A percentile compares a stretch with the other conserved stretches of the same genome.
Conservation (phyloP, 2,888 invertebrate species). For the Cephus rjabovi region DNA sequence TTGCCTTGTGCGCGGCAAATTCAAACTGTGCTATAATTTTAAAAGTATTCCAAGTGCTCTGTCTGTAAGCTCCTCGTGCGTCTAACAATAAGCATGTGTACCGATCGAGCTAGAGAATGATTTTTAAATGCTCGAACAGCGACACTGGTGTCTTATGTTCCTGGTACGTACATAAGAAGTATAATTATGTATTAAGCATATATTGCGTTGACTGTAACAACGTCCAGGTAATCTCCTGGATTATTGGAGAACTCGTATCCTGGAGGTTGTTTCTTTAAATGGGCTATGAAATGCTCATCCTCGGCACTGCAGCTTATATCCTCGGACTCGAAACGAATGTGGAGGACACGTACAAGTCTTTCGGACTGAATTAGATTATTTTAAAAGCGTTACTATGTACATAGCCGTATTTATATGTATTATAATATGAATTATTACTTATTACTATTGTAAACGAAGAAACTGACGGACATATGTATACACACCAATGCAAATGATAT, state of each 20-base stretch:
- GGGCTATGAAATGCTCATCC: background rate
- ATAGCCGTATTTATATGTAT: constrained; percentile 33
- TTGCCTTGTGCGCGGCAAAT: background rate
- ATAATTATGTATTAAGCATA: background rate
- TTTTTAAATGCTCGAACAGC: background rate
- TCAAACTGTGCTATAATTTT: background rate
- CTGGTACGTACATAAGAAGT: background rate
- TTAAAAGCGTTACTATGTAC: constrained; percentile 27
- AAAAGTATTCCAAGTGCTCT: background rate
- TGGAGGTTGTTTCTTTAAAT: background rate
- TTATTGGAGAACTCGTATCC: background rate
- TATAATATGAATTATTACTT: constrained; percentile 21
- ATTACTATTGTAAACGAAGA: constrained; percentile 2
- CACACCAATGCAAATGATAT: background rate
- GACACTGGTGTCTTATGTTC: background rate
- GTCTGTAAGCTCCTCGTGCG: background rate
- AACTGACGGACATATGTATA: background rate
- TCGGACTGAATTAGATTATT: constrained; percentile 13
- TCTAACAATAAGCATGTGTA: background rate
- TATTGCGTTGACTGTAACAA: background rate
- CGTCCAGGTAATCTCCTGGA: background rate
- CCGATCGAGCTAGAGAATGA: background rate
- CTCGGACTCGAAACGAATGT: background rate
- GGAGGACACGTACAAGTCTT: background rate
- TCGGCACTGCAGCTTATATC: background rate